Conservation (phyloP, 2,797 vertebrate genomes). For the Poeciliopsis presidionis region DNA sequence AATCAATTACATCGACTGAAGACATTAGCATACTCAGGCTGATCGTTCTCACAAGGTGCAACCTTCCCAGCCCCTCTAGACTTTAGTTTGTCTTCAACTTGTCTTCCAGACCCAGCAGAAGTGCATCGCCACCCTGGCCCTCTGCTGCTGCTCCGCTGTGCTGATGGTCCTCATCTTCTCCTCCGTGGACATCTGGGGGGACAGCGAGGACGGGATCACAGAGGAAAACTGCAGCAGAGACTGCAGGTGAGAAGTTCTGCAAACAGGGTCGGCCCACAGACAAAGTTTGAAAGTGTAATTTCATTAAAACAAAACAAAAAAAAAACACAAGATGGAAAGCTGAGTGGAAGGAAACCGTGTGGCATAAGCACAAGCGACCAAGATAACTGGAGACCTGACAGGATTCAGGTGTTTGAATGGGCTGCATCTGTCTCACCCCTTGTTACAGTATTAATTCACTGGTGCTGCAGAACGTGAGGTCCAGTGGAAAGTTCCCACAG, state of each 20-base stretch:
- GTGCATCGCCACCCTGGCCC: conserved; percentile 92
- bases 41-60: conserved; percentile 35
- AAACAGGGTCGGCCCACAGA: not conserved
- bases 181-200: conserved; percentile 91
- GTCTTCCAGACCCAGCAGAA: conserved; percentile 93
- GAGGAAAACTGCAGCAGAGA: conserved; percentile 93
- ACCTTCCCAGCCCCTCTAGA: not conserved
- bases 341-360: not conserved
- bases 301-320: no score
- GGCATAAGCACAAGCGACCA: not conserved
- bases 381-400: not conserved
- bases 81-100: conserved; percentile 15
- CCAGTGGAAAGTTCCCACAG: not conserved
- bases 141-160: conserved; percentile 92
- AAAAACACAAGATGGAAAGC: not conserved
- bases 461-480: not conserved
- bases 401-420: not conserved
- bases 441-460: not conserved
- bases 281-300: not conserved
- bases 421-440: not conserved
- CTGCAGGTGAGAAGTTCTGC: conserved; percentile 85
- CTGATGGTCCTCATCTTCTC: conserved; percentile 92
- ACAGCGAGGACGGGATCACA: conserved; percentile 90
- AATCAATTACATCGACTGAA: conserved; percentile 44
- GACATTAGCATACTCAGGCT: conserved; percentile 34